Conservation (phyloP, 2,113 vertebrate genomes). For the Ictalurus furcatus region DNA sequence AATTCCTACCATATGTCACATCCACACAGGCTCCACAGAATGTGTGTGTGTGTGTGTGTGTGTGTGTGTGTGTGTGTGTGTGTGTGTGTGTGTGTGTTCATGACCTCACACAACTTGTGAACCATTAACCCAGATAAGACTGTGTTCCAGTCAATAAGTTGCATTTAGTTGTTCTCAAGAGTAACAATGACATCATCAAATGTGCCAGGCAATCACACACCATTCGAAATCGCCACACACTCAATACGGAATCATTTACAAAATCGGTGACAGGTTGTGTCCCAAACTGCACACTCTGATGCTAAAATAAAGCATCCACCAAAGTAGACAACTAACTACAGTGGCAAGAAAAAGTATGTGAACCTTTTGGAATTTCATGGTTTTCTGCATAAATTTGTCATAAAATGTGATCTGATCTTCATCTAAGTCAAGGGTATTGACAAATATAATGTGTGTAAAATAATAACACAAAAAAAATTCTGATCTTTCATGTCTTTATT, state of each 20-base stretch:
- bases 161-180: background rate
- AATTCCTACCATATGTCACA: conserved; percentile 10
- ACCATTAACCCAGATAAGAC: background rate
- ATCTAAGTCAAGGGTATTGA: too few relatives aligned
- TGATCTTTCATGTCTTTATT: too few relatives aligned
- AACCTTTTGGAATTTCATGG: too few relatives aligned
- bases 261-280: background rate
- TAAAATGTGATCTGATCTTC: too few relatives aligned
- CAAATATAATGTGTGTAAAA: too few relatives aligned
- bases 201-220: background rate
- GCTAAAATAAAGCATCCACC: background rate
- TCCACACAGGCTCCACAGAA: background rate
- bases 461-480: too few relatives aligned
- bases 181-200: background rate
- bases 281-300: background rate
- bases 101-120: background rate
- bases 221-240: background rate
- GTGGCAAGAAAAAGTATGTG: too few relatives aligned
- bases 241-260: background rate
- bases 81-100: background rate
- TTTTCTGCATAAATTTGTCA: too few relatives aligned
- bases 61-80: conserved; percentile 9
- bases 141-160: background rate
- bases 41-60: conserved; percentile 1
- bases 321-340: background rate